Conservation (phyloP, 2,113 vertebrate genomes). For the Tragelaphus strepsiceros region DNA sequence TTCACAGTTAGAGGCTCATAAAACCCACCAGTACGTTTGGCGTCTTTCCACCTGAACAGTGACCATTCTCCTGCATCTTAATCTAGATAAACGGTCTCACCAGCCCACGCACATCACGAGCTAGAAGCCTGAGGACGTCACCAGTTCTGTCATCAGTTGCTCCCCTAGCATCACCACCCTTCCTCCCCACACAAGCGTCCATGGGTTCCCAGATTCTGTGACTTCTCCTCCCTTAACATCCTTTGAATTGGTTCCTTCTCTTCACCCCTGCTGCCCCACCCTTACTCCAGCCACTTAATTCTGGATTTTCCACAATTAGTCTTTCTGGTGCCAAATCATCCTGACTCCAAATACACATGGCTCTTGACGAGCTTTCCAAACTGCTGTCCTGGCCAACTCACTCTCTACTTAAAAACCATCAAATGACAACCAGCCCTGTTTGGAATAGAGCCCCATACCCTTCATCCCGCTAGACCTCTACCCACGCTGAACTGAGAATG, state of each 20-base stretch:
- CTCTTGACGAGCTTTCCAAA: neutral
- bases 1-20: neutral
- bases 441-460: neutral
- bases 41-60: too few species aligned
- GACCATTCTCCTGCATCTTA: neutral
- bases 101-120: neutral
- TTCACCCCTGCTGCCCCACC: neutral
- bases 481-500: neutral
- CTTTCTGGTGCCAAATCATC: neutral
- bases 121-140: neutral
- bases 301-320: neutral
- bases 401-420: neutral
- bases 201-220: neutral
- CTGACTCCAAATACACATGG: neutral
- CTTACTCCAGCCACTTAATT: neutral
- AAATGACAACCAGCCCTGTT: neutral
- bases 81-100: neutral
- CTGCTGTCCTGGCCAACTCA: neutral
- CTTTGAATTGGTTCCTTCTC: neutral
- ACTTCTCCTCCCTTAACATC: neutral
- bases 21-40: neutral
- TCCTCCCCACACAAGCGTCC: accelerated
- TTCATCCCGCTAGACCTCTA: neutral
- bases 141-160: neutral
- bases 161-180: neutral